Evolutionary conservation across 2,113 vertebrate species (phyloP), one percentile per base, ranked within the genome.

Genomic region (Cygnus atratus): DNA sequence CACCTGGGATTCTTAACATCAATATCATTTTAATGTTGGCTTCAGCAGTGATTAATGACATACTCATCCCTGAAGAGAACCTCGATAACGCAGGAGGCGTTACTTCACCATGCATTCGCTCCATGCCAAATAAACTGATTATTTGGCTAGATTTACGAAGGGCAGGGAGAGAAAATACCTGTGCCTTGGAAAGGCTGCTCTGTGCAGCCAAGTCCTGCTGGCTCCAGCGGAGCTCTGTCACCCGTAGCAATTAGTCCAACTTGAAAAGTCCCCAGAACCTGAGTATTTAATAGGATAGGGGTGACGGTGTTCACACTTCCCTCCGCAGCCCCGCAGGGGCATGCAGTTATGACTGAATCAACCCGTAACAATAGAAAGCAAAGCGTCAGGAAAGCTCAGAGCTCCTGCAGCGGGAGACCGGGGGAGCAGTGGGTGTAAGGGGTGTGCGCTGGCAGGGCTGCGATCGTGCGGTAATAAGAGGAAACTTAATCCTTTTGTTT

Each of bases 271-370:
- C n/a, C 43, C 21, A 48, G 29, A 50, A 37, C 35, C 20, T 31
- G n/a, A 50, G 44, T 16, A 12, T 62, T 37, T 62, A 21, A 22
- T 48, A 46, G 58, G 43, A 75, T 90, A 89, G 86, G 87, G 96
- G 90, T 54, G 57, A 35, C 88, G 82, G 74, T 95, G 79, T 65
- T 80, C 88, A 22, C 88, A 79, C 87, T 96, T 94, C 84, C 87
- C 92, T 88, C 81, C 63, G 78, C 96, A 94, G 74, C 78, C 89
- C 33, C 25, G 39, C 94, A 79, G 91, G 92, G 95, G 84, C n/a
- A 33, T 93, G 18, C 94, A 91, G 93, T 95, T 86, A 95, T 86
- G 88, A 87, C 65, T 22, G 84, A 87, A 31, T 35, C 88, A 62
- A 78, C 66, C n/a, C 7, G 68, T 91, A 97, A 96, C 91, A 82